These are phyloP conservation scores for Eupithecia inturbata DNA, from an alignment of 2,888 invertebrate species.

Conservation along the genomic window DNA sequence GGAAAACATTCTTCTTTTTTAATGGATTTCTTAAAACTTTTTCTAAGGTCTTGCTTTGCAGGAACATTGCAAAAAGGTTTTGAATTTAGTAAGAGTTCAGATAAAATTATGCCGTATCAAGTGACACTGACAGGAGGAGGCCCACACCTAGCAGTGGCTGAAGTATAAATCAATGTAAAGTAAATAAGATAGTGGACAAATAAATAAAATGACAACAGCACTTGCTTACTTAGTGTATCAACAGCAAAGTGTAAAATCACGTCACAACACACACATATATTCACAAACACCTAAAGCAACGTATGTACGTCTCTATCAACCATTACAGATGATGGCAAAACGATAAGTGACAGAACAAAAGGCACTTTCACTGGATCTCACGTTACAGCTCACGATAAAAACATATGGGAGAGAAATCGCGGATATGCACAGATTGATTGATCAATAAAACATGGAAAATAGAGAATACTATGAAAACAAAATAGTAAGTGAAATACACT, in stretches of 20 bases:
- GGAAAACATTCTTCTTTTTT: too few relatives aligned
- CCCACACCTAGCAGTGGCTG: neutral
- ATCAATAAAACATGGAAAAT: slow-evolving; percentile 27
- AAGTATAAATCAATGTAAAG: neutral
- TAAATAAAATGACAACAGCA: neutral
- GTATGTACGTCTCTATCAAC: slow-evolving; percentile 19
- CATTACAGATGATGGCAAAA: slow-evolving; percentile 45
- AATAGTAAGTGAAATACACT: slow-evolving; percentile 7
- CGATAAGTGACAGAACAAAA: slow-evolving; percentile 51
- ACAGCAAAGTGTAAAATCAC: neutral
- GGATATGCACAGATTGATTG: slow-evolving; percentile 45
- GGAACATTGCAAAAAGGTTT: neutral
- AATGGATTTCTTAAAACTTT: neutral
- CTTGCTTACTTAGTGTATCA: neutral
- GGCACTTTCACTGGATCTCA: slow-evolving; percentile 49
- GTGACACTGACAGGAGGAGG: neutral
- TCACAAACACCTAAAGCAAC: neutral
- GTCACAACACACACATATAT: neutral
- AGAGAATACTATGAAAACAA: neutral
- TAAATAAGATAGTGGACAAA: neutral
- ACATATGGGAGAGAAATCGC: slow-evolving; percentile 51
- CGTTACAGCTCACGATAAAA: slow-evolving; percentile 36
- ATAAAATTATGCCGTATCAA: neutral
- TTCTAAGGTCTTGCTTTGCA: neutral
- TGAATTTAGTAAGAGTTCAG: neutral